These are phyloP conservation scores for Caenorhabditis inopinata DNA, from an alignment of 1,140 invertebrate genomes.

Conservation along the genomic window DNA sequence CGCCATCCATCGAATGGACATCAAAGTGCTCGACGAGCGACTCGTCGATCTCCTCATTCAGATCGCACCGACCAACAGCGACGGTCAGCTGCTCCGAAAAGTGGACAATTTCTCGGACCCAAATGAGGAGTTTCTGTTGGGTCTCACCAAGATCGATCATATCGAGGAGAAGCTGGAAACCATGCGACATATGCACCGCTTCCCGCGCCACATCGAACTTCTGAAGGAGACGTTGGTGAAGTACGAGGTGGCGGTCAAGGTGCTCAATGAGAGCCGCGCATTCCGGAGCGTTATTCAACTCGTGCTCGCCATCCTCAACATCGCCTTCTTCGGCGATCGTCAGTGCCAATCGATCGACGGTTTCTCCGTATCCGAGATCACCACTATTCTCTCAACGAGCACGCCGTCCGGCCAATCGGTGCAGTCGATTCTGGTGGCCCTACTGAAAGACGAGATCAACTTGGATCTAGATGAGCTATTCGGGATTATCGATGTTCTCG, in stretches of 20 bases:
- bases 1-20: constrained; percentile 24
- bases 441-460: constrained; percentile 8
- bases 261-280: background rate
- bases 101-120: background rate
- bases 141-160: constrained; percentile 39
- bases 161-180: constrained; percentile 49
- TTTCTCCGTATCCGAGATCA: background rate
- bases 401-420: background rate
- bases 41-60: background rate
- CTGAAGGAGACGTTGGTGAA: background rate
- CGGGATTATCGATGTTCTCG: background rate
- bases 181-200: constrained; percentile 37
- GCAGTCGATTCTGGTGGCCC: background rate
- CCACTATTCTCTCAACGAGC: background rate
- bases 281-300: background rate
- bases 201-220: background rate
- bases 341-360: background rate
- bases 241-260: background rate
- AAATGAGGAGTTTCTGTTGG: constrained; percentile 17
- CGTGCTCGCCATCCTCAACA: background rate
- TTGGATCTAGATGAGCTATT: constrained; percentile 10
- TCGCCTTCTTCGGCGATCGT: constrained; percentile 20
- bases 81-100: constrained; percentile 14
- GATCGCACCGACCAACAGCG: constrained; percentile 32
- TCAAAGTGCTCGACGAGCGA: background rate